Evolutionary conservation across 1,140 invertebrate species (phyloP), one percentile per base, ranked within the genome.

Genomic region (Pogonomyrmex californicus): DNA sequence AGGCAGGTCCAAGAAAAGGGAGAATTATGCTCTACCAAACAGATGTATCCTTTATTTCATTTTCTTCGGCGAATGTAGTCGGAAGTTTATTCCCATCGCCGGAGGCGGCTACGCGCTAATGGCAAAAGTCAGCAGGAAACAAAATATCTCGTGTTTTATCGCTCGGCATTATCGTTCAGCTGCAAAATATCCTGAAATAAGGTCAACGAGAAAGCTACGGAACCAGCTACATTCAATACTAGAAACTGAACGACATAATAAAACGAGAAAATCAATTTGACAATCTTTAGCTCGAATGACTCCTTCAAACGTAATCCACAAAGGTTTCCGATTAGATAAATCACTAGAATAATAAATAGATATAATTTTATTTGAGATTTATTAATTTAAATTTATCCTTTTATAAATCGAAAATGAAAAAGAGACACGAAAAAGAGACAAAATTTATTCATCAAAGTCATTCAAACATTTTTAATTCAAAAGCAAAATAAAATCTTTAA

Each of bases 21-120:
- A 91, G 23, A 92, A 93, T 93, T 93, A 92, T 89, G 86, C 91
- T 89, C 89, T 90, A 90, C 89, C 92, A 92, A 93, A 93, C 90
- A 92, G 89, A 93, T 92, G 90, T 90, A 92, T 87, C 85, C 79
- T 89, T 83, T 89, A 87, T 91, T 92, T 91, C 86, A 89, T 88
- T 92, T 91, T 86, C 83, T 86, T 89, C 76, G 77, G 56, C 56
- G 86, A 68, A 70, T 65, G 54, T 78, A 83, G 77, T 83, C 58
- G 86, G 41, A 83, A 87, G 71, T 85, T 90, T 71, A 68, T 83
- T 58, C 51, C 60, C 56, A 38, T 47, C 36, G 77, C 66, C 23
- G 33, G 71, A 62, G 62, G 65, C 41, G 33, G 17, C 36, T 54
- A 44, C 51, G 86, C 66, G 77, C 77, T 88, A 87, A 90, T 86